Percentiles rank a stretch among this genome's conserved stretches.
Conservation (phyloP, 2,888 invertebrate genomes). For the Drosophila emarginata region DNA sequence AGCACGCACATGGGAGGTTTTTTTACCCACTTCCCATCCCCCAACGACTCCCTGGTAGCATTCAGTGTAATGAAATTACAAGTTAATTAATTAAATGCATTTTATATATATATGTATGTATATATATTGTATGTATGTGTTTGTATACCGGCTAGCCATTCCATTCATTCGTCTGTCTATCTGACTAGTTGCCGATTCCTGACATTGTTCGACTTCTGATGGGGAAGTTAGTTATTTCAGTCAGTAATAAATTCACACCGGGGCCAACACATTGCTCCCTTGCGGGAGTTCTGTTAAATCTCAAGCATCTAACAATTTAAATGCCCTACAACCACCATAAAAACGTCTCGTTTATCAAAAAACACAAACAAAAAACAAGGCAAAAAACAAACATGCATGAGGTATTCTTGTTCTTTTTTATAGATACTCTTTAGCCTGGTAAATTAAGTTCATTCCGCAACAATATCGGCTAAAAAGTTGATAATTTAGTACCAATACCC, state of each 20-base stretch:
- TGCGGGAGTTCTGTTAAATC: slow-evolving; percentile 13
- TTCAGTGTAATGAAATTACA: slow-evolving; percentile 50
- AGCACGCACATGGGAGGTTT: slow-evolving; percentile 42
- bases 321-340: background rate
- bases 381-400: background rate
- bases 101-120: slow-evolving; percentile 1
- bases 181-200: background rate
- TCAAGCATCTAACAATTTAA: slow-evolving; percentile 12
- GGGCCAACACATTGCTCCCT: slow-evolving; percentile 7
- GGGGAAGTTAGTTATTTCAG: slow-evolving; percentile 5
- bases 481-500: too few species aligned
- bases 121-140: background rate
- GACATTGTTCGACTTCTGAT: background rate
- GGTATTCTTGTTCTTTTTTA: background rate
- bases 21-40: background rate
- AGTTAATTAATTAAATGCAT: slow-evolving; percentile 63
- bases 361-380: background rate
- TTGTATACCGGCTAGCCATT: background rate
- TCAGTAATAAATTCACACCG: slow-evolving; percentile 5
- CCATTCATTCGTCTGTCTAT: background rate
- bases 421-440: background rate
- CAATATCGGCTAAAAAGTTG: too few species aligned
- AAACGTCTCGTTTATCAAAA: slow-evolving; percentile 11
- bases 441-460: too few species aligned
- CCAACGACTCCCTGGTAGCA: slow-evolving; percentile 14